Evolutionary conservation across 2,888 invertebrate species (phyloP).

Genomic region (Dilophus febrilis): DNA sequence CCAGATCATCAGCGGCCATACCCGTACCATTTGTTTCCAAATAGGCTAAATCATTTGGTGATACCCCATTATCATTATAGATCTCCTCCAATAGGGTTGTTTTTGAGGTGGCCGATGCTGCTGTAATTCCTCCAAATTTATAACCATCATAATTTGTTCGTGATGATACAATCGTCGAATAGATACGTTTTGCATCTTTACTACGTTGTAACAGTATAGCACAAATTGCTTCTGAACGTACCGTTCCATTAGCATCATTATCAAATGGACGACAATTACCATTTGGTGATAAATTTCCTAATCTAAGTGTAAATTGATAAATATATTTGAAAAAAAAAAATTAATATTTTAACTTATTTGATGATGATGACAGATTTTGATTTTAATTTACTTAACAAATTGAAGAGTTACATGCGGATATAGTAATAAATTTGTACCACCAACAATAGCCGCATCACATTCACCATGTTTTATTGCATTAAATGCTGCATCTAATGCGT

Average conservation of each 20-base stretch:
- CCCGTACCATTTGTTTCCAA: slow-evolving; percentile 39
- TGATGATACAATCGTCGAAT: slow-evolving; percentile 44
- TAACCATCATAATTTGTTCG: slow-evolving; percentile 26
- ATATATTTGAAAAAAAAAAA: too few relatives aligned
- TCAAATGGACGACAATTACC: slow-evolving; percentile 5
- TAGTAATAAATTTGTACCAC: slow-evolving; percentile 60
- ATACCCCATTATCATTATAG: slow-evolving; percentile 32
- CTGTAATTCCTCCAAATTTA: slow-evolving; percentile 14
- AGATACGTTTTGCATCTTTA: slow-evolving; percentile 38
- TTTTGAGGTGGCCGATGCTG: slow-evolving; percentile 18
- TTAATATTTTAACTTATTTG: too few relatives aligned
- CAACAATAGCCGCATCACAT: slow-evolving; percentile 70
- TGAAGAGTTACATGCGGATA: slow-evolving; percentile 68
- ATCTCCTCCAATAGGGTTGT: slow-evolving; percentile 30
- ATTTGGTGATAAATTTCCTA: slow-evolving; percentile 4
- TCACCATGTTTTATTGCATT: slow-evolving; percentile 50
- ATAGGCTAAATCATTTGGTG: slow-evolving; percentile 34
- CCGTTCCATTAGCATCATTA: slow-evolving; percentile 13
- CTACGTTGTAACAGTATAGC: slow-evolving; percentile 35
- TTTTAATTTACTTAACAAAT: slow-evolving; percentile 41
- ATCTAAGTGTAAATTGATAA: neutral
- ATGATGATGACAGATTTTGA: too few relatives aligned
- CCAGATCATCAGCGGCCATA: slow-evolving; percentile 34
- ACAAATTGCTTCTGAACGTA: slow-evolving; percentile 31
- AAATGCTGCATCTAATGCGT: slow-evolving; percentile 62